phyloP scores from a whole-genome alignment of 2,797 vertebrate genomes.

The Intellagama lesueurii region DNA sequence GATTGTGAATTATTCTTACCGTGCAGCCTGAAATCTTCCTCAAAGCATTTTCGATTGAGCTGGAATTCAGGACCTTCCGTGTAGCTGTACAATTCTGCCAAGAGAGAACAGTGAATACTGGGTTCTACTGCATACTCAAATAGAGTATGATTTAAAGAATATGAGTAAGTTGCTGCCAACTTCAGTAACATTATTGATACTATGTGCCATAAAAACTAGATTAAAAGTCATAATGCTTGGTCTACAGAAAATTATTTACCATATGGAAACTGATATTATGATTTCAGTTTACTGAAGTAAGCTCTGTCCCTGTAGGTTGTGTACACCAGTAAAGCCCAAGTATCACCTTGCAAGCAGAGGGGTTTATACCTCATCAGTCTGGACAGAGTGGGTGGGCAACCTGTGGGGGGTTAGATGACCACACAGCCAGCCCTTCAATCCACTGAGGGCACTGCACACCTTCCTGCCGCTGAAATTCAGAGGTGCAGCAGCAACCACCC shows the following conservation, averaged over 20 bases:
- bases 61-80: slow-evolving; percentile 96
- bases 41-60: slow-evolving; percentile 95
- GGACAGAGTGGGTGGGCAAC: neutral
- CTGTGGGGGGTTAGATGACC: neutral
- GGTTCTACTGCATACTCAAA: neutral
- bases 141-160: neutral
- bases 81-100: slow-evolving; percentile 95
- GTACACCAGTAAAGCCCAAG: neutral
- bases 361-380: neutral
- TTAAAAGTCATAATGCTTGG: neutral
- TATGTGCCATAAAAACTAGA: neutral
- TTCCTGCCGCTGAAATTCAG: neutral
- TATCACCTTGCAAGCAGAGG: neutral
- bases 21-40: slow-evolving; percentile 92
- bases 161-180: neutral
- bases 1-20: slow-evolving; percentile 75
- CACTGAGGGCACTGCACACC: neutral
- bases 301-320: neutral
- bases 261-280: neutral
- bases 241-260: no score
- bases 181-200: neutral
- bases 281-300: neutral
- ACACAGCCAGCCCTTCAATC: neutral
- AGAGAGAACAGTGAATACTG: slow-evolving; percentile 36
- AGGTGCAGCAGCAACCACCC: no score